phyloP scores from a whole-genome alignment of 2,113 vertebrate genomes.

The Camelus bactrianus region DNA sequence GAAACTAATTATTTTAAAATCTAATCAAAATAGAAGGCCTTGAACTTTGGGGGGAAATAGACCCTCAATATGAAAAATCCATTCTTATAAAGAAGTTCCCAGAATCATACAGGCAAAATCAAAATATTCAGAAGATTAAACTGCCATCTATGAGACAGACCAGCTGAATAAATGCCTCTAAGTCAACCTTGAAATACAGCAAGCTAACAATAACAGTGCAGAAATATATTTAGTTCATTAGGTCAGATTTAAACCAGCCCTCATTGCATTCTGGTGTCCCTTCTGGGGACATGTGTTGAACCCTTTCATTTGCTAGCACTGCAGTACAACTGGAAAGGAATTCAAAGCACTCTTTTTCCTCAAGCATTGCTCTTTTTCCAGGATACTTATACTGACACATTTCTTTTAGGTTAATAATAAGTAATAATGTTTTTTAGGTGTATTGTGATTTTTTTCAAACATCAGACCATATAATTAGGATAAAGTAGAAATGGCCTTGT shows the following conservation, averaged over 20 bases:
- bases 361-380: neutral
- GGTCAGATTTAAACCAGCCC: neutral
- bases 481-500: neutral
- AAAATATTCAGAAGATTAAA: neutral
- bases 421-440: neutral
- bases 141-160: neutral
- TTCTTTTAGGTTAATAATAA: slow-evolving; percentile 5
- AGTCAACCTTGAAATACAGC: slow-evolving; percentile 22
- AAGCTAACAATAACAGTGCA: neutral
- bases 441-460: neutral
- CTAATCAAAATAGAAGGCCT: neutral
- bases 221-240: slow-evolving; percentile 51
- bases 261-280: neutral
- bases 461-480: neutral
- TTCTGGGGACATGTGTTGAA: neutral
- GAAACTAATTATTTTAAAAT: neutral
- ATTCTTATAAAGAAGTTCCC: neutral
- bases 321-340: neutral
- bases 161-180: neutral
- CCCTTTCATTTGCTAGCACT: neutral
- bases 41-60: neutral
- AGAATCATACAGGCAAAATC: neutral
- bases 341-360: neutral
- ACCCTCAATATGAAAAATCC: neutral
- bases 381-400: neutral